phyloP scores from a whole-genome alignment of 2,113 vertebrate species.

The Bubo blakistoni region DNA sequence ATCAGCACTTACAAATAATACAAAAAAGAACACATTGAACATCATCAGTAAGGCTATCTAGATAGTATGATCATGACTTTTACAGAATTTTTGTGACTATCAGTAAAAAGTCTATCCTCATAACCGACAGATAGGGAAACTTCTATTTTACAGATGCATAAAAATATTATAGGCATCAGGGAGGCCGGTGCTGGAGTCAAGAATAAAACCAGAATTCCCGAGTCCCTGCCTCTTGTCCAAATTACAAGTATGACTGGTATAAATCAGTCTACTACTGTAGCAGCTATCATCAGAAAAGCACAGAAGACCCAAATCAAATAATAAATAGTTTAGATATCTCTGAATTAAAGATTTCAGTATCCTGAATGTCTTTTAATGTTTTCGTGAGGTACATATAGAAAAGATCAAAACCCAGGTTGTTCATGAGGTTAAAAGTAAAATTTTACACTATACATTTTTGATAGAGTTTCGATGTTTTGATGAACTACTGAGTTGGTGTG shows the following conservation, averaged over 20 bases:
- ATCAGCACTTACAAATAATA: neutral
- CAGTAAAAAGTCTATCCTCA: neutral
- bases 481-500: neutral
- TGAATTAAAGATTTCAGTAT: neutral
- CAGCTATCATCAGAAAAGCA: neutral
- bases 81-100: neutral
- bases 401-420: neutral
- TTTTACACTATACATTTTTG: neutral
- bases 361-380: neutral
- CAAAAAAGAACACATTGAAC: neutral
- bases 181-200: neutral
- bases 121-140: neutral
- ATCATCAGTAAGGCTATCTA: neutral
- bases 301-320: neutral
- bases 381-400: neutral
- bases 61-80: neutral
- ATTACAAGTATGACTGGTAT: neutral
- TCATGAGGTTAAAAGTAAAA: neutral
- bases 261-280: neutral
- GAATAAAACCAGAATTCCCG: neutral
- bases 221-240: neutral
- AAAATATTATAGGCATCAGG: neutral
- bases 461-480: neutral
- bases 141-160: neutral
- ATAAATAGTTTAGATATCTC: neutral